A percentile compares a stretch with the other conserved stretches of the same genome.
Evolutionary conservation across 2,797 vertebrate species (phyloP).

Genomic region (Chaetodon trifasciatus): DNA sequence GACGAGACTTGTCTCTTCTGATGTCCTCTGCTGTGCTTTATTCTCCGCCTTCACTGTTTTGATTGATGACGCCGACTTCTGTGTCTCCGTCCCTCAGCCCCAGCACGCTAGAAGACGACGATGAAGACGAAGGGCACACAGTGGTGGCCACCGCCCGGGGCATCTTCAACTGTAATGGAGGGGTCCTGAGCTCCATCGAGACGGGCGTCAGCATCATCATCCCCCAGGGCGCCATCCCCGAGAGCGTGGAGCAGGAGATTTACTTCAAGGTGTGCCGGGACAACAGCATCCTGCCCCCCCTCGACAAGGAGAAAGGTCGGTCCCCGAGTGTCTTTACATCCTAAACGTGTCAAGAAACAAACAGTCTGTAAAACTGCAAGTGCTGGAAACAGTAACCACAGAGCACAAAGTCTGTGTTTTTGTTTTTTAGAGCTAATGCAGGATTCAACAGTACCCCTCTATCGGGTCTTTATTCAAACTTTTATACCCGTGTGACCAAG

Average conservation of each 20-base stretch:
- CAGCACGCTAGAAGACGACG: constrained; percentile 95
- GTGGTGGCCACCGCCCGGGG: constrained; percentile 98
- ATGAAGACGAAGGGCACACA: constrained; percentile 97
- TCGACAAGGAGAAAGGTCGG: constrained; percentile 99
- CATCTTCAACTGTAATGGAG: constrained; percentile 97
- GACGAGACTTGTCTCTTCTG: constrained; percentile 16
- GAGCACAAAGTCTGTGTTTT: not conserved
- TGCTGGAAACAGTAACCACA: not conserved
- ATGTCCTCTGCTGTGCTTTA: constrained; percentile 42
- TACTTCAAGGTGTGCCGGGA: constrained; percentile 99
- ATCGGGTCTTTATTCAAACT: not conserved
- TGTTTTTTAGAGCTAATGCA: not conserved
- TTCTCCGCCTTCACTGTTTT: constrained; percentile 26
- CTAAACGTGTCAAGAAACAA: constrained; percentile 20
- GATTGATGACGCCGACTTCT: constrained; percentile 63
- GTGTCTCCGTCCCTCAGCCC: constrained; percentile 84
- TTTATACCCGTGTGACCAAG: not conserved
- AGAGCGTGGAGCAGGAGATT: constrained; percentile 98
- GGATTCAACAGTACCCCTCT: not conserved
- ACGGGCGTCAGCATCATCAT: constrained; percentile 99
- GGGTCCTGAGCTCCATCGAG: constrained; percentile 98
- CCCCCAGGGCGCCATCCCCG: constrained; percentile 97
- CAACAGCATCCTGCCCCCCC: constrained; percentile 98
- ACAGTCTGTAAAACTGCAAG: not conserved
- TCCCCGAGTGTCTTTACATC: constrained; percentile 13